These are phyloP conservation scores for Natrix natrix DNA, from an alignment of 2,797 vertebrate species.

Conservation along the genomic window DNA sequence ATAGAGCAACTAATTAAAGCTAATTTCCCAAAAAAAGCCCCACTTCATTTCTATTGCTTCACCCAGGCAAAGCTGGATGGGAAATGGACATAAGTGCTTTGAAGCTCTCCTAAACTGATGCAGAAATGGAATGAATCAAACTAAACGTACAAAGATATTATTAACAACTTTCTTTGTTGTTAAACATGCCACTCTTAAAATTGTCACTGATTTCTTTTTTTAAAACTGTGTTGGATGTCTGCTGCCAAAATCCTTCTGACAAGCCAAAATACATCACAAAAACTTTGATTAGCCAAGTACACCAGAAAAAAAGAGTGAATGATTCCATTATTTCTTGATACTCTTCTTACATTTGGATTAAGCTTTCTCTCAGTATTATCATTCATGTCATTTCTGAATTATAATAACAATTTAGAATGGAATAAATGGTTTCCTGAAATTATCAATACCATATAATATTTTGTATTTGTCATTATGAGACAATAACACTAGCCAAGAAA, in stretches of 20 bases:
- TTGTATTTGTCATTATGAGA: background rate
- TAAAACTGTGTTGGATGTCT: background rate
- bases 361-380: background rate
- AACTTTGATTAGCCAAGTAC: conserved; percentile 4
- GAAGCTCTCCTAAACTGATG: background rate
- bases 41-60: background rate
- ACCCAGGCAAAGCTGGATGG: background rate
- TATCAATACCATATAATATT: background rate
- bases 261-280: conserved; percentile 3
- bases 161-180: background rate
- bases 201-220: conserved; percentile 1
- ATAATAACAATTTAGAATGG: background rate
- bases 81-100: background rate
- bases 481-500: background rate
- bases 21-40: background rate
- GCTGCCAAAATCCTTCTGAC: conserved; percentile 14
- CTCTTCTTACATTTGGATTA: background rate
- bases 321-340: background rate
- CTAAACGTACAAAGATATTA: background rate
- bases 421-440: background rate
- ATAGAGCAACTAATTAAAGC: background rate
- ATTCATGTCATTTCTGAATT: background rate
- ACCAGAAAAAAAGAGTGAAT: background rate
- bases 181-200: conserved; percentile 30
- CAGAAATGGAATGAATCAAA: background rate